These are phyloP conservation scores for Carollia perspicillata DNA, from an alignment of 2,113 vertebrate genomes.

Conservation along the genomic window DNA sequence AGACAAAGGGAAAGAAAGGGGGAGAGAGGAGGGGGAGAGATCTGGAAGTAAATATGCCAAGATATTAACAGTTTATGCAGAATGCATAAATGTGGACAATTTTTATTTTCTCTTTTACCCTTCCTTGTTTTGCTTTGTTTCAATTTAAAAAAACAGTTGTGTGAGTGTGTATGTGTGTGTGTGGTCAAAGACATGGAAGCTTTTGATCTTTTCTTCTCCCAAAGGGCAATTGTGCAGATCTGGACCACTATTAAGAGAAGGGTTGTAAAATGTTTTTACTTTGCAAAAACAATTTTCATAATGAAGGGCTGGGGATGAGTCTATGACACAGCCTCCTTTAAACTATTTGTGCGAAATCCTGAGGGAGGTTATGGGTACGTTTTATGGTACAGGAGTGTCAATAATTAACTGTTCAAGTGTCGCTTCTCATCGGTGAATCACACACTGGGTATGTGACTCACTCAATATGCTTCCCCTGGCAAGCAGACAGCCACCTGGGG, in stretches of 20 bases:
- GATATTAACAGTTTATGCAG: not conserved
- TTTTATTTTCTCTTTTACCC: conserved; percentile 14
- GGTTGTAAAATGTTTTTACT: conserved; percentile 6
- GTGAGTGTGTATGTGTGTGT: not conserved
- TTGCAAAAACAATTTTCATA: not conserved
- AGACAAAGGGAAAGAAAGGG: not conserved
- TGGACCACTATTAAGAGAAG: not conserved
- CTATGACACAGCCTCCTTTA: not conserved
- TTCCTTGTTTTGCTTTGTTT: not conserved
- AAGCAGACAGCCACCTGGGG: not conserved
- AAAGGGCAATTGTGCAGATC: not conserved
- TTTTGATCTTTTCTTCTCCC: conserved; percentile 21
- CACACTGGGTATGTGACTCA: not conserved
- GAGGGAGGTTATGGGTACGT: not conserved
- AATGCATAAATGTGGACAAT: not conserved
- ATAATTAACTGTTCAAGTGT: conserved; percentile 9
- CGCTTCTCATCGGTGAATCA: not conserved
- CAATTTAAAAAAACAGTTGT: conserved; percentile 4
- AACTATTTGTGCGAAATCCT: not conserved
- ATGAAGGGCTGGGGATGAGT: not conserved
- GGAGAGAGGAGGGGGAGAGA: too few relatives aligned
- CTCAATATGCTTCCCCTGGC: not conserved
- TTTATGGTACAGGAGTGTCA: not conserved
- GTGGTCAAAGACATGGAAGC: not conserved
- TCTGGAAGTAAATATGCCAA: not conserved